Evolutionary conservation across 2,797 vertebrate species (phyloP).

Genomic region (Xiphophorus birchmanni): DNA sequence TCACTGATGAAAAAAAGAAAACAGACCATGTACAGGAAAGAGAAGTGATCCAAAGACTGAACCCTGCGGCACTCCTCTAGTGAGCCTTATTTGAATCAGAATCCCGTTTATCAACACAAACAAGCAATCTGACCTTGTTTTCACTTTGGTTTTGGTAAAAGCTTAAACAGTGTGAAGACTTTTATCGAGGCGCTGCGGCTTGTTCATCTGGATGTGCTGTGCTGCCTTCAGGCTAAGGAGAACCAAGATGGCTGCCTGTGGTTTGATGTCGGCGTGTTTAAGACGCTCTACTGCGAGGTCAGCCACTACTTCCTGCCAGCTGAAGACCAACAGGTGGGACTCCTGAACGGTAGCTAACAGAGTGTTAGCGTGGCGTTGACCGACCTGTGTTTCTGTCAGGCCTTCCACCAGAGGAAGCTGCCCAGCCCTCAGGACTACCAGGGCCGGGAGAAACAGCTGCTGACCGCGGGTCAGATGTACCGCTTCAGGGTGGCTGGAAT

Average conservation of each 20-base stretch:
- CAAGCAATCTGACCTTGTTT: background rate
- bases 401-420: conserved; percentile 74
- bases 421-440: conserved; percentile 85
- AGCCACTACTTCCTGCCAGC: conserved; percentile 89
- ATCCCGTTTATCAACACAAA: background rate
- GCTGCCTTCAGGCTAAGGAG: conserved; percentile 52
- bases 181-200: background rate
- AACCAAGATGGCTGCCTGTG: conserved; percentile 79
- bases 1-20: background rate
- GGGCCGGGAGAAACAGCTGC: conserved; percentile 85
- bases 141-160: background rate
- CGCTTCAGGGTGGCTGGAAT: conserved; percentile 93
- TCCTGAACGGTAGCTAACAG: conserved; percentile 54
- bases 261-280: conserved; percentile 95
- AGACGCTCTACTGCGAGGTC: conserved; percentile 88
- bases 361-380: background rate
- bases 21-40: background rate
- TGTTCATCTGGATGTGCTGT: background rate
- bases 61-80: background rate
- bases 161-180: background rate
- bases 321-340: conserved; percentile 76
- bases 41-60: background rate
- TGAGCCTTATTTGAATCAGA: background rate
- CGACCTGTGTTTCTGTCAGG: background rate
- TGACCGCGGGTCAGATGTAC: conserved; percentile 89